Evolutionary conservation across 2,888 invertebrate genomes (phyloP).

Genomic region (Hecatera dysodea): DNA sequence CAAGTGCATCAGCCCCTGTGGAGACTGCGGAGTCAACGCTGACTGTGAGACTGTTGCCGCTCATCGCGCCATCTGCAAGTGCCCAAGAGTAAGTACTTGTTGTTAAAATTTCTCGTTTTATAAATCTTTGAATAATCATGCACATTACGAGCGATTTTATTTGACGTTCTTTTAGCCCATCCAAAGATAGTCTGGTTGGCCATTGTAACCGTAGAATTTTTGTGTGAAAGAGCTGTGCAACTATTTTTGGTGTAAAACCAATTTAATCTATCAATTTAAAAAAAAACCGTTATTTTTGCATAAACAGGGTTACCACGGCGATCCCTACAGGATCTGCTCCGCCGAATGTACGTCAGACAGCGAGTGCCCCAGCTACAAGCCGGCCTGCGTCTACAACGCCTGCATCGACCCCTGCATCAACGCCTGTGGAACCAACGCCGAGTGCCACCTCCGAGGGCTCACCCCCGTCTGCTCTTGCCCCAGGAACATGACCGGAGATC

Average conservation of each 20-base stretch:
- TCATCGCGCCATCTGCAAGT: slow-evolving; percentile 95
- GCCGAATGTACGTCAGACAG: slow-evolving; percentile 95
- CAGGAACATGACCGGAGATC: slow-evolving; percentile 96
- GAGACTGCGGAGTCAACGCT: slow-evolving; percentile 94
- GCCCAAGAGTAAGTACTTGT: slow-evolving; percentile 92
- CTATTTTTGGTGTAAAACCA: no score
- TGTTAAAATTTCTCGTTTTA: neutral
- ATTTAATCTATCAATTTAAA: no score
- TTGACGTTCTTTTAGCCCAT: no score
- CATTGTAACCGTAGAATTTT: no score
- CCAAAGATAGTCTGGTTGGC: no score
- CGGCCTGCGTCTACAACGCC: slow-evolving; percentile 95
- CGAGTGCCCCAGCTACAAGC: slow-evolving; percentile 94
- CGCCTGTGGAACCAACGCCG: slow-evolving; percentile 95
- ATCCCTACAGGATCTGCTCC: slow-evolving; percentile 94
- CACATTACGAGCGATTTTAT: no score
- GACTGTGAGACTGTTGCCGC: slow-evolving; percentile 94
- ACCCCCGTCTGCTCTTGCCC: slow-evolving; percentile 97
- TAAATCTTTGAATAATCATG: neutral
- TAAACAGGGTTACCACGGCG: slow-evolving; percentile 94
- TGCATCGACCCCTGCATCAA: slow-evolving; percentile 96
- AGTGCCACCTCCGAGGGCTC: slow-evolving; percentile 94
- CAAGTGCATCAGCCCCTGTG: slow-evolving; percentile 94
- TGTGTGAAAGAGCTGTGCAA: no score
- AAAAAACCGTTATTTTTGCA: slow-evolving; percentile 9